phyloP scores from a whole-genome alignment of 2,113 vertebrate species.

The Dipodomys stephensi region DNA sequence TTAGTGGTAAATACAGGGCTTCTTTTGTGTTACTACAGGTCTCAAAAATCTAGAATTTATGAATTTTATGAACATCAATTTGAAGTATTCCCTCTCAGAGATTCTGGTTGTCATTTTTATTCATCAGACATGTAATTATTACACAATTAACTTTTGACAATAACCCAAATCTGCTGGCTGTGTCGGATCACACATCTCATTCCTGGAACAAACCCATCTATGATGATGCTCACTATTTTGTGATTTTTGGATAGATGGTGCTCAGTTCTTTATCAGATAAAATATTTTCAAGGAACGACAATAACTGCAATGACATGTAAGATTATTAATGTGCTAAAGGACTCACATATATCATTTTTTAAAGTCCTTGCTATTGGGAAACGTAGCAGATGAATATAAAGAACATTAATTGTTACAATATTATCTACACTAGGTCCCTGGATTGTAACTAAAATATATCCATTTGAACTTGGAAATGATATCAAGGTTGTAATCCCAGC shows the following conservation, averaged over 20 bases:
- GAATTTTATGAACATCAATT: not conserved
- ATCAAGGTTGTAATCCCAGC: no score
- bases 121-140: not conserved
- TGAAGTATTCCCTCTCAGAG: not conserved
- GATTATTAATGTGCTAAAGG: no score
- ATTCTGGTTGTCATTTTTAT: not conserved
- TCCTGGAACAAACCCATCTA: no score
- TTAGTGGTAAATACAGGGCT: rapidly evolving
- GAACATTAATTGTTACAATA: not conserved
- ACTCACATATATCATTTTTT: not conserved
- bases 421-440: not conserved
- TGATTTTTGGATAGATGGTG: no score
- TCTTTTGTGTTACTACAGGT: not conserved
- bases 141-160: no score
- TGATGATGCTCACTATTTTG: no score
- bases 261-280: no score
- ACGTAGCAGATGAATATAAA: not conserved
- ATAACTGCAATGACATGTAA: no score
- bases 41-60: not conserved
- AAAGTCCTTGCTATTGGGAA: no score
- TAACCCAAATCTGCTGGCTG: no score
- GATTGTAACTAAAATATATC: not conserved
- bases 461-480: not conserved
- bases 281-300: not conserved
- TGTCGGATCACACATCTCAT: no score